Evolutionary conservation across 2,888 invertebrate genomes (phyloP), one percentile per base, ranked within the genome.

Genomic region (Mystacides longicornis): DNA sequence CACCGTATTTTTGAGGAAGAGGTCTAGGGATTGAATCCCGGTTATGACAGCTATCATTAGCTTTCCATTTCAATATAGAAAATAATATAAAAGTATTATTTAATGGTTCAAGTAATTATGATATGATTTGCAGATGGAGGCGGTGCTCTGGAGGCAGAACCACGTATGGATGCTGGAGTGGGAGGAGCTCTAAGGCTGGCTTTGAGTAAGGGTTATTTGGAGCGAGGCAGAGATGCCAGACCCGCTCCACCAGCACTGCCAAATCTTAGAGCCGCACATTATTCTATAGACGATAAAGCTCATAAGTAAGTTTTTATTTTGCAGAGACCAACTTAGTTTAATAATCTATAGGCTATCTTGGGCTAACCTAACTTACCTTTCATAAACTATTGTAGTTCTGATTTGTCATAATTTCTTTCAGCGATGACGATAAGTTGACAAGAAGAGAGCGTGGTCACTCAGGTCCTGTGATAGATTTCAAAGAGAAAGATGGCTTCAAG

Each of bases 131-230:
- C 49, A 58, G 59, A 71, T 76, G 59, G 82, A 81, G 66, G 79
- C 78, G 18, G 83, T 84, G 60, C 89, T 62, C 75, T 97, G 64
- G 94, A 93, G 67, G 93, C 93, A 62, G 97, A 98, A 74, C 96
- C 96, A 1, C 86, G 91, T 66, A 85, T 94, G 50, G 89, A 90
- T 57, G 81, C 85, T n/a, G 97, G 98, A 51, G 86, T 98, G 57
- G 93, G 87, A 45, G 93, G 92, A 62, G 96, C 97, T 14, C 77
- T 98, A 59, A 84, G 86, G 66, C 75, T 97, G 60, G 97, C 97
- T 21, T 82, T 89, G 69, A 93, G 92, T 67, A 98, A 98, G 79
- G 97, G 93, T 9, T 95, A 94, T 72, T 78, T 95, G 56, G 93
- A 93, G 70, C 86, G 87, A 63, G 89, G 89, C 63, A 83, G 85